Base-by-base conservation (phyloP, 2,113 vertebrate species). In the Donacobius atricapilla region DNA sequence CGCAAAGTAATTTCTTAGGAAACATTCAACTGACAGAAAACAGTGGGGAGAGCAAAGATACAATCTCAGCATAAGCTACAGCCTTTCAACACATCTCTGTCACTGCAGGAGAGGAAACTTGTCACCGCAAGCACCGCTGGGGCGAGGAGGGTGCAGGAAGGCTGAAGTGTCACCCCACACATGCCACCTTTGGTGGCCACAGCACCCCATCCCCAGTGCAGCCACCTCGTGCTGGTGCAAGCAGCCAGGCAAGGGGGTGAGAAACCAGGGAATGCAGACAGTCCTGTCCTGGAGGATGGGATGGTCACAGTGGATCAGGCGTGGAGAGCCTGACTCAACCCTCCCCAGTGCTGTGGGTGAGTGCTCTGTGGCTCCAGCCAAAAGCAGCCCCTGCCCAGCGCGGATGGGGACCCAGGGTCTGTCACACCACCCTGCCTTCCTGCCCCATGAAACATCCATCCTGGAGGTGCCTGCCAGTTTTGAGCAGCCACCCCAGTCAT, bases 371-470 rank as follows among this genome's bases (percentile, higher is more conserved):
- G 57, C 20, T 64, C 27, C 65, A 30, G 64, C 23, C 60, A 82
- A 79, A 85, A 0, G 5, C 48, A 71, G 50, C n/a, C 44, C 35
- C 19, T 1, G 5, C 45, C 40, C 33, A 14, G 40, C 31, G 42
- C 0, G 0, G 37, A 19, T 2, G 4, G 50, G 10, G 6, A 3
- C 10, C 53, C 24, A 18, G 48, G 51, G 6, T 20, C 64, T 77
- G 78, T 19, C 9, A 1, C 25, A 19, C 19, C 73, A 15, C 37
- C 31, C 66, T 44, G 19, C 45, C 47, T 35, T 61, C 42, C 37
- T 2, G 1, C 25, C 10, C 45, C 50, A 10, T 0, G 0, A 7
- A 35, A 23, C 50, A 14, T 4, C 35, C 2, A 0, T 40, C 68
- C 63, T 1, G 3, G 27, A 35, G 45, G 30, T 12, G 45, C 12